phyloP scores from a whole-genome alignment of 2,797 vertebrate genomes.

The Gymnoscopelus braueri region DNA sequence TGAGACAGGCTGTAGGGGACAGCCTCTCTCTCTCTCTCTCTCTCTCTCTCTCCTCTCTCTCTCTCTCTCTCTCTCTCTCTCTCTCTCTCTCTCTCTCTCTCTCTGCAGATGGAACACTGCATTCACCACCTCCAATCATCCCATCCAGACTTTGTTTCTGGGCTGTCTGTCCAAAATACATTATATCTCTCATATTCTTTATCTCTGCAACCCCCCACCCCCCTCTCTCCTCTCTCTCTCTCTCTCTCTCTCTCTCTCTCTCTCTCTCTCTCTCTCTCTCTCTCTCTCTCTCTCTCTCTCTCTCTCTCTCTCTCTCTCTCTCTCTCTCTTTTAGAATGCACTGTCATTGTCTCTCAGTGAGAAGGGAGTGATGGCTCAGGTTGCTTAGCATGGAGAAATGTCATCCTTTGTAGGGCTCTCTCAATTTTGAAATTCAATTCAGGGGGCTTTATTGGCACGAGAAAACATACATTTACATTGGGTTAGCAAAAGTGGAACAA shows the following conservation, averaged over 20 bases:
- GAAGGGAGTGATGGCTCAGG: neutral
- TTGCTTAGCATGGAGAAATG: constrained; percentile 21
- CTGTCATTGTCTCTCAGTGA: constrained; percentile 7
- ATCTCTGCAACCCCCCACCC: too few species aligned
- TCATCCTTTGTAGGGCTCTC: constrained; percentile 15
- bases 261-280: neutral
- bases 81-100: constrained; percentile 12
- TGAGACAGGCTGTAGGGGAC: neutral
- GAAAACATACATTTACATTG: too few species aligned
- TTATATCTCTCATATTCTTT: neutral
- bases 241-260: neutral
- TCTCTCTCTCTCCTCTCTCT: constrained; percentile 14
- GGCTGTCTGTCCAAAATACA: neutral
- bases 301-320: neutral
- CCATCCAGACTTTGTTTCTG: neutral
- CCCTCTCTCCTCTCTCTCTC: neutral
- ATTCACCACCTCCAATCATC: neutral
- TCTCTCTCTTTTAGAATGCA: neutral
- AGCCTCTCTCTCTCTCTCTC: constrained; percentile 7
- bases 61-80: constrained; percentile 5
- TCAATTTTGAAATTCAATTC: neutral
- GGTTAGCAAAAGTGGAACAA: too few species aligned
- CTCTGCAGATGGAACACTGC: neutral
- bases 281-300: neutral
- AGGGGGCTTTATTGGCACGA: too few species aligned